Conservation (phyloP, 2,113 vertebrate species). For the Eleginops maclovinus region DNA sequence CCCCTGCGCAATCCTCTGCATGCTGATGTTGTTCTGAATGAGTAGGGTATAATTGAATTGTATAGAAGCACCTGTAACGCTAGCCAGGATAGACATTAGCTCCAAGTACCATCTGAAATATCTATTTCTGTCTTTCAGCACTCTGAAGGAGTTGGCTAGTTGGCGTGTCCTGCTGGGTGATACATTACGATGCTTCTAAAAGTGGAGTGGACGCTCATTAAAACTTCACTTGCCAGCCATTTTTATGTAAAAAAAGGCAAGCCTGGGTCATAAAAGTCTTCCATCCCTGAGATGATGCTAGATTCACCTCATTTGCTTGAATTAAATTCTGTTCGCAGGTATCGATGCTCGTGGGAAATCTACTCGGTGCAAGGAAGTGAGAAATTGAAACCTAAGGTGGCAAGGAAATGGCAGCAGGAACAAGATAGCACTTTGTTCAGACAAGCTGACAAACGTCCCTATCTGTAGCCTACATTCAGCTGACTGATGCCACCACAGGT, state of each 20-base stretch:
- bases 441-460: not conserved
- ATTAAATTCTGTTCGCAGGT: not conserved
- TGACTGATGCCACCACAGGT: not conserved
- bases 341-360: constrained; percentile 18
- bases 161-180: not conserved
- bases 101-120: not conserved
- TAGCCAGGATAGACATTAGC: constrained; percentile 5
- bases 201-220: not conserved
- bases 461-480: not conserved
- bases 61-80: constrained; percentile 13
- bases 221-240: not conserved
- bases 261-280: not conserved
- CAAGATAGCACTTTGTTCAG: not conserved
- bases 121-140: not conserved
- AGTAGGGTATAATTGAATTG: constrained; percentile 29
- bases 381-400: constrained; percentile 7
- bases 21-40: not conserved
- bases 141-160: not conserved
- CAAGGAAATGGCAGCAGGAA: not conserved
- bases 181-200: not conserved
- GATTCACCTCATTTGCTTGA: not conserved
- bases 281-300: not conserved
- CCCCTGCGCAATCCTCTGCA: not conserved
- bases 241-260: not conserved
- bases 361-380: constrained; percentile 13